Percentiles rank a stretch among this genome's conserved stretches.
Evolutionary conservation across 1,140 invertebrate genomes (phyloP).

Genomic region (Saccostrea glomerata): DNA sequence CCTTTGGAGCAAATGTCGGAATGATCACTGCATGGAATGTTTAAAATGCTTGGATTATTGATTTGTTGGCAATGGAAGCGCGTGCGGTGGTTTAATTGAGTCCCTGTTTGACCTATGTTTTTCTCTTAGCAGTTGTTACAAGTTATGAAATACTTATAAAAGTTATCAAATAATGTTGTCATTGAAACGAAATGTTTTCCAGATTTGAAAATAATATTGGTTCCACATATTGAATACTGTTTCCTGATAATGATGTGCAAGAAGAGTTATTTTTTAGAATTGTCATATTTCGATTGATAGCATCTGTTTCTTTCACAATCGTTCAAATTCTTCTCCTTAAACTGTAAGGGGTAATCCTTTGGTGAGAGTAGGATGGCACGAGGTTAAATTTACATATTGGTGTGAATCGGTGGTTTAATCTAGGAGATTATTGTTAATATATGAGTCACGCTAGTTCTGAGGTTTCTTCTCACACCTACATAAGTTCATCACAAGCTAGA

Average conservation of each 20-base stretch:
- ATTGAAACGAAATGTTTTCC: not conserved
- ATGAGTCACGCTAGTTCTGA: no score
- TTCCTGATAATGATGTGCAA: not conserved
- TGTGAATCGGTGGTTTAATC: not conserved
- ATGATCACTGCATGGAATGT: not conserved
- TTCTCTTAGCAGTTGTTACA: not conserved
- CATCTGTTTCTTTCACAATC: no score
- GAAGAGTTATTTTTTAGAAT: not conserved
- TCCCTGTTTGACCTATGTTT: not conserved
- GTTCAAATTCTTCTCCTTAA: not conserved
- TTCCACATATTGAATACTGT: not conserved
- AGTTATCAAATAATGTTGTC: not conserved
- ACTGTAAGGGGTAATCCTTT: not conserved
- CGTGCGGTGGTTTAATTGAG: not conserved
- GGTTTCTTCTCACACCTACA: no score
- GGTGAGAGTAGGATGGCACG: not conserved
- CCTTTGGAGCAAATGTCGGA: not conserved
- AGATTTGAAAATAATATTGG: not conserved
- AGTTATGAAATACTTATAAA: not conserved
- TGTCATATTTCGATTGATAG: not conserved
- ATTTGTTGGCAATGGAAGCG: not conserved
- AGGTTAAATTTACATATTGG: not conserved
- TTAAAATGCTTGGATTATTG: not conserved
- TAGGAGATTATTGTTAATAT: no score
- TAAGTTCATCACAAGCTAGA: no score